Evolutionary conservation across 1,140 invertebrate genomes (phyloP), one percentile per base, ranked within the genome.

Genomic region (Wiebesia pumilae): DNA sequence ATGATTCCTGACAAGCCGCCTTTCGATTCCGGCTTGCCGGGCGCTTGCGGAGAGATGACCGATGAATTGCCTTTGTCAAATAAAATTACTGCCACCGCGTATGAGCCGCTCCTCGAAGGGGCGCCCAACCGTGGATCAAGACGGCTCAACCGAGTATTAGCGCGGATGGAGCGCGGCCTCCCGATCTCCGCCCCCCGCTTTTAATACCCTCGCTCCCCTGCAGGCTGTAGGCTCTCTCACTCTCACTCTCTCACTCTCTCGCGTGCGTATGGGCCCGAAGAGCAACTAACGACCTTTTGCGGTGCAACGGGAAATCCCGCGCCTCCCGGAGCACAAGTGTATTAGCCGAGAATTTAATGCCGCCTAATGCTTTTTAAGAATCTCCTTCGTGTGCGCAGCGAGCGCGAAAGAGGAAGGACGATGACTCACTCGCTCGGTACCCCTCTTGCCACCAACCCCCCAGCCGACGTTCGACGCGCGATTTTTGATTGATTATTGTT

Each of bases 11-110:
- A 85, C 87, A 81, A 84, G 86, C 80, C 81, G 85, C 67, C 86
- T 87, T 79, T 84, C 81, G 85, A 82, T 87, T 73, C 82, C 73
- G n/a, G 38, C 21, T 62, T 62, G 58, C 7, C 84, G n/a, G 62
- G 27, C 65, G 24, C 73, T 38, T 47, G n/a, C 67, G 65, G 58
- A 83, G 69, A 87, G 86, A 84, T 87, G 86, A 87, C 86, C 86
- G 83, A 87, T 84, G 86, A 87, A 87, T 87, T 87, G 87, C 83
- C 87, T 85, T 87, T 87, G 87, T 87, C 87, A 87, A 87, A 87
- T 87, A 85, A 85, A 85, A 87, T 87, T 87, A 87, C 79, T 16
- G 1, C 33, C 77, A 14, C 30, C 79, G 79, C 0, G 35, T 3
- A 35, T 40, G 54, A 38, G 21, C 21, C 51, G 3, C 47, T 67